These are phyloP conservation scores for Philaethria dido DNA, from an alignment of 2,888 invertebrate genomes.

Conservation along the genomic window DNA sequence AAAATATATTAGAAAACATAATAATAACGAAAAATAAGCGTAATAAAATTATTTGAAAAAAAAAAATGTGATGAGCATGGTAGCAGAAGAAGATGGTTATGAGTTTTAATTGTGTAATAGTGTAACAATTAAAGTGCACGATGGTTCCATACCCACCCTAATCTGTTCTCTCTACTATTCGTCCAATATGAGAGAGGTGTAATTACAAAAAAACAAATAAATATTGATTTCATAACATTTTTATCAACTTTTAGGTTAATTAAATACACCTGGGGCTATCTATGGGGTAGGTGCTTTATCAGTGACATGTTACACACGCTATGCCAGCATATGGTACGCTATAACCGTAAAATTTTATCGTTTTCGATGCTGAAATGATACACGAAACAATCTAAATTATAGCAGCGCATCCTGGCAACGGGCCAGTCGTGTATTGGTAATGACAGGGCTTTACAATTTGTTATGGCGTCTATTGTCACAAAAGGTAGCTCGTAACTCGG, in stretches of 20 bases:
- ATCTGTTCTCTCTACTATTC: too few relatives aligned
- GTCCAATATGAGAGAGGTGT: too few relatives aligned
- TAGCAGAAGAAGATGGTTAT: too few relatives aligned
- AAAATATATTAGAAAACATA: too few relatives aligned
- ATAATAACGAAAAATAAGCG: too few relatives aligned
- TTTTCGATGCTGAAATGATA: conserved; percentile 80
- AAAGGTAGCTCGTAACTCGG: conserved; percentile 46
- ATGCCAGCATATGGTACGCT: conserved; percentile 51
- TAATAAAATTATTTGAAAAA: too few relatives aligned
- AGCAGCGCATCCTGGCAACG: conserved; percentile 67
- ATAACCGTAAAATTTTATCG: conserved; percentile 83
- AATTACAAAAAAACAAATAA: neutral
- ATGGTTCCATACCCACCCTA: too few relatives aligned
- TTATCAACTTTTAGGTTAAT: conserved; percentile 31
- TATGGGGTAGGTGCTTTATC: conserved; percentile 36
- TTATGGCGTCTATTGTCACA: conserved; percentile 59
- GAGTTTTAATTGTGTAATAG: too few relatives aligned
- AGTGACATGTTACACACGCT: conserved; percentile 40
- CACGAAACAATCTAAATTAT: conserved; percentile 82
- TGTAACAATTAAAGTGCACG: too few relatives aligned
- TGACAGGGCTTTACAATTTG: conserved; percentile 75
- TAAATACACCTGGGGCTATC: conserved; percentile 41
- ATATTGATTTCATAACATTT: neutral
- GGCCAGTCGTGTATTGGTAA: conserved; percentile 70
- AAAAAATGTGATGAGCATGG: too few relatives aligned